Evolutionary conservation across 1,140 invertebrate species (phyloP).

Genomic region (Brachionus sp.): DNA sequence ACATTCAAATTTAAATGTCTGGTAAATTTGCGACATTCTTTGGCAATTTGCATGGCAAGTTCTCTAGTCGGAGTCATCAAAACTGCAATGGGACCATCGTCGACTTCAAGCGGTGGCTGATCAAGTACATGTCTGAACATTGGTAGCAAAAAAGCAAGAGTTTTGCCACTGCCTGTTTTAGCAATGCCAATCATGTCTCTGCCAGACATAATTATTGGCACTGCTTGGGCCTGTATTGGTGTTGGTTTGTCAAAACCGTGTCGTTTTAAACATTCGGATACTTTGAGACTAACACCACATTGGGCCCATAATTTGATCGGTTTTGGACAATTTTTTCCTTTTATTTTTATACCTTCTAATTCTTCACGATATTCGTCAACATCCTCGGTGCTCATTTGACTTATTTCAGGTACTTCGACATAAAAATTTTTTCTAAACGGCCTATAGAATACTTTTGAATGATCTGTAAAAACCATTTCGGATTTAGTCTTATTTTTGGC

Average conservation of each 20-base stretch:
- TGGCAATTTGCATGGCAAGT: constrained; percentile 96
- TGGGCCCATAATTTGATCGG: constrained; percentile 97
- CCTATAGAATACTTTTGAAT: constrained; percentile 67
- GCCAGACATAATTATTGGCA: constrained; percentile 95
- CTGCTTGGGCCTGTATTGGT: constrained; percentile 95
- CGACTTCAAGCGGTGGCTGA: constrained; percentile 84
- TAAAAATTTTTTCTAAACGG: constrained; percentile 93
- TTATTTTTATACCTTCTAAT: constrained; percentile 65
- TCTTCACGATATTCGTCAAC: constrained; percentile 65
- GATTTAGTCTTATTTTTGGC: constrained; percentile 66
- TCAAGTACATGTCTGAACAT: constrained; percentile 97
- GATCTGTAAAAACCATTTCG: constrained; percentile 63
- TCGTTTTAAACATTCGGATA: constrained; percentile 83
- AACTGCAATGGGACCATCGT: constrained; percentile 87
- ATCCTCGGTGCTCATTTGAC: constrained; percentile 82
- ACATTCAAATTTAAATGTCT: constrained; percentile 78
- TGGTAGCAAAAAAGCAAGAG: constrained; percentile 91
- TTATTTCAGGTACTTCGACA: constrained; percentile 84
- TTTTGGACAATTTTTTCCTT: constrained; percentile 80
- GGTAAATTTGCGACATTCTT: constrained; percentile 92
- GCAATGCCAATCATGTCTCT: constrained; percentile 97
- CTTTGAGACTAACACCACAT: constrained; percentile 92
- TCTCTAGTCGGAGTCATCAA: constrained; percentile 98
- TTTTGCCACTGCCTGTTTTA: constrained; percentile 98
- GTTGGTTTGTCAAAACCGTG: constrained; percentile 93